Percentiles rank a stretch among this genome's conserved stretches.
Evolutionary conservation across 2,113 vertebrate genomes (phyloP).

Genomic region (Burhinus oedicnemus): DNA sequence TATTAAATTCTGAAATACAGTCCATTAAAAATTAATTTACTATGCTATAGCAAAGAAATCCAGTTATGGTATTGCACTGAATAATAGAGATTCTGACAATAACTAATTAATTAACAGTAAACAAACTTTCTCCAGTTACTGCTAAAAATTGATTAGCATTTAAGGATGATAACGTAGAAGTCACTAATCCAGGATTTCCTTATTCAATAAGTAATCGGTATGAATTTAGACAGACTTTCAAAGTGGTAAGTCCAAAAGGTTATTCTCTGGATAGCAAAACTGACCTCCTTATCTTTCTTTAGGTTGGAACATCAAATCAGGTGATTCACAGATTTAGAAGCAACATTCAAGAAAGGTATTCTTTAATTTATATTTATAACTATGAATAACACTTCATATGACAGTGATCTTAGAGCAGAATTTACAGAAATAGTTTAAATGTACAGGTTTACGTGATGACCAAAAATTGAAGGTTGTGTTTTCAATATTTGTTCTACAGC

Average conservation of each 20-base stretch:
- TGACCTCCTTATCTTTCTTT: not conserved
- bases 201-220: not conserved
- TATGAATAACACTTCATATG: not conserved
- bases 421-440: not conserved
- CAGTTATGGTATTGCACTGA: not conserved
- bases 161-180: not conserved
- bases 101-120: constrained; percentile 34
- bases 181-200: not conserved
- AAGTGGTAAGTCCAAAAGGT: not conserved
- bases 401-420: not conserved
- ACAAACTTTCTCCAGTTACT: not conserved
- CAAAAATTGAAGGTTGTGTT: not conserved
- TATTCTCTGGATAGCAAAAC: not conserved
- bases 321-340: not conserved
- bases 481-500: not conserved
- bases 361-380: not conserved
- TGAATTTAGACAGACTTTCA: not conserved
- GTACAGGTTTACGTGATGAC: not conserved
- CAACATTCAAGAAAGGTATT: not conserved
- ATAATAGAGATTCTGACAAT: not conserved
- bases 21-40: constrained; percentile 36
- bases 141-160: not conserved
- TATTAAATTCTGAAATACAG: constrained; percentile 27
- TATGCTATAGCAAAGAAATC: not conserved
- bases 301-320: not conserved